phyloP scores from a whole-genome alignment of 2,113 vertebrate genomes.

The Plotosus lineatus region DNA sequence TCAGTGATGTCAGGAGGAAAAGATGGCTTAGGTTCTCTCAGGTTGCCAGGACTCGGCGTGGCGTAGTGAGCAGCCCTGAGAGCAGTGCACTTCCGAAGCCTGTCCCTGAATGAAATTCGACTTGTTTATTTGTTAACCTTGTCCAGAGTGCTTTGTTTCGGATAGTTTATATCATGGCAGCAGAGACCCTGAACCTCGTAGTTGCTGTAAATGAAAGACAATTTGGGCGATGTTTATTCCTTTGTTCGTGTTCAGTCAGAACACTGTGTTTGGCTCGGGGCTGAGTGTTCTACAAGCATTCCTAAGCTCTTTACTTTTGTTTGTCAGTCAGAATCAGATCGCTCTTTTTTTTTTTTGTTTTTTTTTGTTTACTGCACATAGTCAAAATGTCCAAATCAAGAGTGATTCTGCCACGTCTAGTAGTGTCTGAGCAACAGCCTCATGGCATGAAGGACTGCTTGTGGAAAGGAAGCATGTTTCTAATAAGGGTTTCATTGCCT shows the following conservation, averaged over 20 bases:
- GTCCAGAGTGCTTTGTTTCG: not conserved
- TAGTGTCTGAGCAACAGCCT: not conserved
- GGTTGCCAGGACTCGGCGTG: slow-evolving; percentile 54
- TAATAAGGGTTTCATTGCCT: slow-evolving; percentile 7
- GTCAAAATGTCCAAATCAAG: not conserved
- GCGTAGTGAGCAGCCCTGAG: slow-evolving; percentile 34
- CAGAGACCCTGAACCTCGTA: not conserved
- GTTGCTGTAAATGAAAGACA: not conserved
- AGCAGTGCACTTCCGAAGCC: slow-evolving; percentile 42
- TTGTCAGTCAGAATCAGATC: not conserved
- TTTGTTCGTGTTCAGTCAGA: slow-evolving; percentile 16
- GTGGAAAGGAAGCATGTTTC: slow-evolving; percentile 1
- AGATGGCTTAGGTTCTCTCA: slow-evolving; percentile 63
- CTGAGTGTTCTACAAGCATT: not conserved
- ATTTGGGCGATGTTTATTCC: not conserved
- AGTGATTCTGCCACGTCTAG: slow-evolving; percentile 3
- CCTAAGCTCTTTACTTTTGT: not conserved
- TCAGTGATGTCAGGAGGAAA: slow-evolving; percentile 69
- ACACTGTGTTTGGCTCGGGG: not conserved
- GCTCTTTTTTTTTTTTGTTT: not conserved
- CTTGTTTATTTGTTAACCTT: not conserved
- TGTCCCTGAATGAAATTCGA: slow-evolving; percentile 16
- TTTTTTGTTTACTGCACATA: slow-evolving; percentile 1
- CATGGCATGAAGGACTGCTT: not conserved
- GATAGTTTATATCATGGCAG: not conserved